A percentile compares a stretch with the other conserved stretches of the same genome.
Evolutionary conservation across 1,140 invertebrate species (phyloP).

Genomic region (Drosophila grimshawi): DNA sequence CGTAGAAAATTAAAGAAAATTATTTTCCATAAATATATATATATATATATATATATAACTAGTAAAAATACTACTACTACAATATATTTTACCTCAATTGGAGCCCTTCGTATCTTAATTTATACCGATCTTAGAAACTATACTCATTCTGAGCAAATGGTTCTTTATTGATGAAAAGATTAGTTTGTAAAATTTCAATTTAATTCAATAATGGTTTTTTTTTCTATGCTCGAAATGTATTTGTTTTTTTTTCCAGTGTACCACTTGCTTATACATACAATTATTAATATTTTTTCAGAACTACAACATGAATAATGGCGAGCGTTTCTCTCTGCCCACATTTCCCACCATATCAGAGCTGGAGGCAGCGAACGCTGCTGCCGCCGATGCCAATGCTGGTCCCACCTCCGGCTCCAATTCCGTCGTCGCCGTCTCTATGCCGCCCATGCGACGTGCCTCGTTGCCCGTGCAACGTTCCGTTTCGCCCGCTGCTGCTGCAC

Average conservation of each 20-base stretch:
- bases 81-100: no score
- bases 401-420: conserved; percentile 67
- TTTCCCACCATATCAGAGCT: conserved; percentile 87
- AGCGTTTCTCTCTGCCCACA: conserved; percentile 87
- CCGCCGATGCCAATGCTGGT: conserved; percentile 32
- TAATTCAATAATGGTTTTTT: no score
- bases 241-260: no score
- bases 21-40: background rate
- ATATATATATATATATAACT: no score
- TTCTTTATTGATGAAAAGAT: no score
- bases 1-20: background rate
- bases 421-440: conserved; percentile 46
- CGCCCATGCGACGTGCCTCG: conserved; percentile 89
- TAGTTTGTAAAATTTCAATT: no score
- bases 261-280: no score
- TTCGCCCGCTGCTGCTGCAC: conserved; percentile 87
- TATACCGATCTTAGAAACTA: no score
- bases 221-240: no score
- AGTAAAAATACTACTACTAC: no score
- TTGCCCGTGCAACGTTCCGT: conserved; percentile 91
- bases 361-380: conserved; percentile 85
- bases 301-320: conserved; percentile 74
- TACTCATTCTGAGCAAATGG: no score
- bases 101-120: no score
- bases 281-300: conserved; percentile 33